Evolutionary conservation across 2,888 invertebrate genomes (phyloP).

Genomic region (Dynastes maya): DNA sequence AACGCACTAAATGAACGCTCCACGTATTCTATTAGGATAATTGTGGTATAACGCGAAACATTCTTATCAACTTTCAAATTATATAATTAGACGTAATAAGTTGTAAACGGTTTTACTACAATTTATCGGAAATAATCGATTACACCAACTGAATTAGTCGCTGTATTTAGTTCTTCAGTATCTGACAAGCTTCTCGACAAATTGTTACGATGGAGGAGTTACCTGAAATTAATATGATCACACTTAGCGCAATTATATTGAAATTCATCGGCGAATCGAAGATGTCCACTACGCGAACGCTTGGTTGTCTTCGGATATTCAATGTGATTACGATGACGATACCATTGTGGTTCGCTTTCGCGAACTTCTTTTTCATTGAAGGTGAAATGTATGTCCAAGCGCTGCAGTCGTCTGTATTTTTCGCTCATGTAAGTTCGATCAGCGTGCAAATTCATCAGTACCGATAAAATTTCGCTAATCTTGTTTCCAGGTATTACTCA

Average conservation of each 20-base stretch:
- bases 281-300: not conserved
- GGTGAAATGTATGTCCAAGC: not conserved
- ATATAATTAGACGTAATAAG: not conserved
- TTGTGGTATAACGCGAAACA: too few relatives aligned
- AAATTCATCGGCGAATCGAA: not conserved
- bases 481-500: not conserved
- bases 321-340: not conserved
- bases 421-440: not conserved
- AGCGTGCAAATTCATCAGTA: too few relatives aligned
- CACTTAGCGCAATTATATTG: not conserved
- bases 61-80: too few relatives aligned
- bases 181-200: too few relatives aligned
- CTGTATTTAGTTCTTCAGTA: too few relatives aligned
- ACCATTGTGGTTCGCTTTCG: not conserved
- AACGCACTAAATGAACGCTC: too few relatives aligned
- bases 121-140: not conserved
- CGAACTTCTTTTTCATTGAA: conserved; percentile 1
- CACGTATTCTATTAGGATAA: too few relatives aligned
- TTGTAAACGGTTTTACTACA: not conserved
- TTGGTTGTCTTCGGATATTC: not conserved
- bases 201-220: not conserved
- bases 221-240: not conserved
- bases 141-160: too few relatives aligned
- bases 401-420: not conserved
- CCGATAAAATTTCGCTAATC: not conserved